These are phyloP conservation scores for Nebria ingens DNA, from an alignment of 1,140 invertebrate genomes.

Conservation along the genomic window DNA sequence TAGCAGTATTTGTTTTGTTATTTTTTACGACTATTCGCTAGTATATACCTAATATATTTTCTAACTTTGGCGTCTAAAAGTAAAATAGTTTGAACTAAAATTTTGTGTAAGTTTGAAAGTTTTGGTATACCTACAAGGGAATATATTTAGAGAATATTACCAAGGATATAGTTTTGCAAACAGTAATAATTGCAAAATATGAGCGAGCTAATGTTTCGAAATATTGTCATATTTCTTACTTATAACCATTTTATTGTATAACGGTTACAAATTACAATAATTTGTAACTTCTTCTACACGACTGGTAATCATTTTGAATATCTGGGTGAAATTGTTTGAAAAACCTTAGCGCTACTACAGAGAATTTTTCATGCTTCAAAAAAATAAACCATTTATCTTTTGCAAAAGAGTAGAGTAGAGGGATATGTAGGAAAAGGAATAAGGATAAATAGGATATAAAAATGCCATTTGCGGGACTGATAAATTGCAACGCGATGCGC, in stretches of 20 bases:
- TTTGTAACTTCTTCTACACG: background rate
- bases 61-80: too few species aligned
- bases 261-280: slow-evolving; percentile 1
- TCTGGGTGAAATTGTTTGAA: slow-evolving; percentile 5
- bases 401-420: too few species aligned
- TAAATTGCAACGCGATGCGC: background rate
- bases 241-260: background rate
- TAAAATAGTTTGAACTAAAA: too few species aligned
- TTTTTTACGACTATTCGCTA: too few species aligned
- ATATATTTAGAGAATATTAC: too few species aligned
- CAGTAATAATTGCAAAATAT: background rate
- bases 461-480: background rate
- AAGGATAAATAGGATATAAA: slow-evolving; percentile 5
- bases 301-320: slow-evolving; percentile 4
- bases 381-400: slow-evolving; percentile 9
- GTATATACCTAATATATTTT: too few species aligned
- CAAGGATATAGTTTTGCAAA: too few species aligned
- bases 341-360: background rate
- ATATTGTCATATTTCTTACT: slow-evolving; percentile 4
- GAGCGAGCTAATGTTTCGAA: too few species aligned
- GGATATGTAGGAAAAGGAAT: background rate
- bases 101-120: too few species aligned
- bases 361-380: slow-evolving; percentile 5
- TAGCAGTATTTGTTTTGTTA: too few species aligned
- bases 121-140: too few species aligned